Evolutionary conservation across 2,888 invertebrate species (phyloP), one percentile per base, ranked within the genome.

Genomic region (Ectemnius cavifrons): DNA sequence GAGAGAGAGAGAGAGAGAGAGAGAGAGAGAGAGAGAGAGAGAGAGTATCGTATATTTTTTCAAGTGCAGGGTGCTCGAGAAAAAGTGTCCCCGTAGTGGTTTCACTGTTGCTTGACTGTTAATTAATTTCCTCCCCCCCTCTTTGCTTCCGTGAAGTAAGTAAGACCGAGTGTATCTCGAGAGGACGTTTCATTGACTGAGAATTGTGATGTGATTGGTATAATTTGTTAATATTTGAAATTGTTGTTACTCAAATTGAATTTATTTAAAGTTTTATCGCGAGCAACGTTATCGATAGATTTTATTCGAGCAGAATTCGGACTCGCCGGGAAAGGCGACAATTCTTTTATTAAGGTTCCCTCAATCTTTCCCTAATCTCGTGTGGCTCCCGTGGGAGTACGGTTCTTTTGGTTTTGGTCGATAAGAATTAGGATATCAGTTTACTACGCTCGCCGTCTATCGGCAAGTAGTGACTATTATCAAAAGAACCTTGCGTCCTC

Each of bases 281-380:
- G 52, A 47, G 47, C 11, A 47, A 14, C n/a, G n/a, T 47, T 47
- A 47, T 47, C n/a, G 47, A 52, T 13, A 16, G n/a, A 16, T 52
- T 52, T 52, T 37, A 37, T 37, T 37, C 37, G 37, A 37, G 11
- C 37, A 11, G 5, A 37, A 37, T 37, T 37, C 37, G 37, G 37
- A 37, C 37, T 37, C 37, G 37, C 11, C 11, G 18, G 46, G n/a
- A 63, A 57, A 58, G 62, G 63, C 67, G 71, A 72, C 45, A 63
- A 59, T 63, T 49, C 20, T 37, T 37, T 37, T 37, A 37, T 37
- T 37, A 37, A 37, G 37, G 37, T 37, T 37, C 37, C 37, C 11
- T 37, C 37, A 37, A 37, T 37, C 37, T 37, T 37, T 37, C 8
- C 37, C 37, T 37, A 37, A 37, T 37, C 8, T 37, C 37, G 37